Conservation (phyloP, 2,113 vertebrate species). For the Xenopus borealis region DNA sequence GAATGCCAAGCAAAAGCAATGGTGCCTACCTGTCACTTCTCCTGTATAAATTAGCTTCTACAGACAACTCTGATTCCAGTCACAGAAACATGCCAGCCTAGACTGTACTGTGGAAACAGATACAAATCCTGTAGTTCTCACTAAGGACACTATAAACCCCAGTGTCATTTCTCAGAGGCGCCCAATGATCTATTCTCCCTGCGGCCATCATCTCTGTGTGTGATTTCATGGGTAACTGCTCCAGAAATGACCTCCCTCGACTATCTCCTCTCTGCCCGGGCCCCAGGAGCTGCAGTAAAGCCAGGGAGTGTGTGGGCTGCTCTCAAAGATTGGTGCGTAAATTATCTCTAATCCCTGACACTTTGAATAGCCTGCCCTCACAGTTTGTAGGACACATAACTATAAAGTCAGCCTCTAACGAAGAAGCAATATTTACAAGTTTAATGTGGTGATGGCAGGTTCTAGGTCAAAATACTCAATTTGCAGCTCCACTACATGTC, state of each 20-base stretch:
- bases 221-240: conserved; percentile 57
- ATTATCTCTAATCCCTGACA: neutral
- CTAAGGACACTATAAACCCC: conserved; percentile 48
- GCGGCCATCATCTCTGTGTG: conserved; percentile 52
- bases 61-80: too few relatives aligned
- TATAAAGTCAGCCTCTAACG: too few relatives aligned
- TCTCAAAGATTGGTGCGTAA: neutral
- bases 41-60: too few relatives aligned
- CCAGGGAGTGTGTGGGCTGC: neutral
- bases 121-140: conserved; percentile 18
- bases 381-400: too few relatives aligned
- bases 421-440: too few relatives aligned
- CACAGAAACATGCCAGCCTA: neutral
- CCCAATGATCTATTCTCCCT: conserved; percentile 56
- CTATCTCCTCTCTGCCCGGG: conserved; percentile 20
- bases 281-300: neutral
- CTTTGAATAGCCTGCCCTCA: too few relatives aligned
- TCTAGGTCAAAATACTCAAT: too few relatives aligned
- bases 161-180: conserved; percentile 55
- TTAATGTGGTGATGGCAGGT: too few relatives aligned
- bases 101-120: neutral
- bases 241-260: conserved; percentile 54
- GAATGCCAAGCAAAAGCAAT: too few relatives aligned
- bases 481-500: too few relatives aligned
- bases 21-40: too few relatives aligned